A percentile compares a stretch with the other conserved stretches of the same genome.
These are phyloP conservation scores for Stenopsyche tienmushanensis DNA, from an alignment of 1,140 invertebrate genomes.

Conservation along the genomic window DNA sequence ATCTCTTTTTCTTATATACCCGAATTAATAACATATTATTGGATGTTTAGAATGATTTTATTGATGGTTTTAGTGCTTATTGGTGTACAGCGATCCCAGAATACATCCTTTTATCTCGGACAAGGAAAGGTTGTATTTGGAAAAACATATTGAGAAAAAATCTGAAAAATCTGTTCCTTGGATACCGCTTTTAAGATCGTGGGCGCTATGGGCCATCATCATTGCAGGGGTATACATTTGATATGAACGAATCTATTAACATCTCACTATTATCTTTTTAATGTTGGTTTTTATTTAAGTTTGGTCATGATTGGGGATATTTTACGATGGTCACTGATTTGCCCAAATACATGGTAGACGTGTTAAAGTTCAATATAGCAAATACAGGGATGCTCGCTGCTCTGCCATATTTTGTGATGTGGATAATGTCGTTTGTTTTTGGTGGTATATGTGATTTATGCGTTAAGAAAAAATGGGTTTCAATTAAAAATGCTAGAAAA, in stretches of 20 bases:
- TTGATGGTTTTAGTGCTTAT: constrained; percentile 51
- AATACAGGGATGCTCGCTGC: constrained; percentile 62
- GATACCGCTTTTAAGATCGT: constrained; percentile 71
- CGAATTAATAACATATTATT: neutral
- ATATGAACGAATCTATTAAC: neutral
- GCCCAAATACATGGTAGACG: constrained; percentile 80
- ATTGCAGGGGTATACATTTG: constrained; percentile 56
- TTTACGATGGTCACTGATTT: constrained; percentile 84
- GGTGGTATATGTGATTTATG: constrained; percentile 62
- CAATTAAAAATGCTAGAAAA: constrained; percentile 61
- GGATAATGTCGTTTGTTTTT: constrained; percentile 59
- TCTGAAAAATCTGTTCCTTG: constrained; percentile 59
- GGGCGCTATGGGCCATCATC: constrained; percentile 72
- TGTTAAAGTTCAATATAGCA: constrained; percentile 76
- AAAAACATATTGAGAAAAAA: constrained; percentile 58
- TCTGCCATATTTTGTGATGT: constrained; percentile 64
- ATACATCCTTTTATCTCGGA: constrained; percentile 82
- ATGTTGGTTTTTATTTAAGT: constrained; percentile 44
- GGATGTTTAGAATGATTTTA: neutral
- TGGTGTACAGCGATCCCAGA: constrained; percentile 78
- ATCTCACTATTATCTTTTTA: neutral
- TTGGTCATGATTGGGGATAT: constrained; percentile 83
- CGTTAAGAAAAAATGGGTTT: constrained; percentile 56
- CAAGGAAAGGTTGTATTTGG: constrained; percentile 74
- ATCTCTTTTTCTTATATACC: neutral